Evolutionary conservation across 2,797 vertebrate species (phyloP).

Genomic region (Rhynchotus rufescens): DNA sequence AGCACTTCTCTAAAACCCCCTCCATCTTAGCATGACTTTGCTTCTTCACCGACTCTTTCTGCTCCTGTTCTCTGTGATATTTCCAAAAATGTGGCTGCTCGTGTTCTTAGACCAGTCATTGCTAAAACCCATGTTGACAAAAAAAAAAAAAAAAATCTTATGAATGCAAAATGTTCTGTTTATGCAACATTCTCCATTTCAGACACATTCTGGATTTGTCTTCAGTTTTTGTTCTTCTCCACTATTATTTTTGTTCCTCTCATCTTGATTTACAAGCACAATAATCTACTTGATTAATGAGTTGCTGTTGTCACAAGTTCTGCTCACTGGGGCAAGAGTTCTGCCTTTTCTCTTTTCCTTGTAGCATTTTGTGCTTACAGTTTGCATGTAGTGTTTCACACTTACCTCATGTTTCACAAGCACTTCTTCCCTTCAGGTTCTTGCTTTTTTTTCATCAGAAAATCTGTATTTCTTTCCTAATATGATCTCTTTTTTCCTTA

Average conservation of each 20-base stretch:
- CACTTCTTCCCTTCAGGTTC: neutral
- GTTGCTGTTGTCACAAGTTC: neutral
- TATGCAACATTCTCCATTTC: neutral
- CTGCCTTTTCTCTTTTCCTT: neutral
- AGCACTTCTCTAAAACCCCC: neutral
- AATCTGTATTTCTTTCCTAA: neutral
- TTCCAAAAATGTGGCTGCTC: neutral
- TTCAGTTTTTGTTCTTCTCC: neutral
- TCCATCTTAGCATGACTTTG: neutral
- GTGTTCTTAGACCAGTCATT: neutral
- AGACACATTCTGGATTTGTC: neutral
- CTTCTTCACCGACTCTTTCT: neutral
- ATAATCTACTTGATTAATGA: neutral
- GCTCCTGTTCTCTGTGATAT: accelerated
- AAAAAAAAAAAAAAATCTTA: neutral
- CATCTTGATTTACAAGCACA: neutral
- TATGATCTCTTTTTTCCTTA: neutral
- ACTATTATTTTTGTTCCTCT: neutral
- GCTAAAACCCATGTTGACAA: neutral
- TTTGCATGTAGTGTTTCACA: neutral
- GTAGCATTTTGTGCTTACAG: neutral
- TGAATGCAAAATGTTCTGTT: neutral
- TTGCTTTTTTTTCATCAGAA: neutral
- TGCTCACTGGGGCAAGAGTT: neutral
- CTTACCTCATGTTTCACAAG: neutral